Base-by-base conservation (phyloP, 2,888 invertebrate species). In the Colostygia pectinataria region DNA sequence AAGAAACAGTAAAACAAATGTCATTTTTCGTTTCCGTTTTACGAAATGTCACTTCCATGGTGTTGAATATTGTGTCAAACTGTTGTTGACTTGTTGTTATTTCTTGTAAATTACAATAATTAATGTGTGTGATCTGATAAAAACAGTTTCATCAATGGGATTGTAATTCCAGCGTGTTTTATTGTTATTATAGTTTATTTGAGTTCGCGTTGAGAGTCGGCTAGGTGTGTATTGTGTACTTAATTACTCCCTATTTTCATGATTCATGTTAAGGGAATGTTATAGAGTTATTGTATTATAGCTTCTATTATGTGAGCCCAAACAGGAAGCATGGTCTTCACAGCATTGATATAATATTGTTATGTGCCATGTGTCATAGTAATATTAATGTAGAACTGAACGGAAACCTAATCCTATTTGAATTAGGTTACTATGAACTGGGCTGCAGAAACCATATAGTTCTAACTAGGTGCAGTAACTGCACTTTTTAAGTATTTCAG, bases 201-300 rank as follows among this genome's bases (percentile, higher is more conserved):
- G 59, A 65, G 66, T 63, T 61, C 52, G 57, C 53, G 57, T 46
- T 51, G 59, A 53, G 60, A 61, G 56, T n/a, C 58, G 64, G 55
- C 25, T 44, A 65, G 69, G 77, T 80, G 81, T 79, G 59, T 60
- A 74, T 65, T 68, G 57, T 68, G 69, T 71, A 71, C 69, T 52
- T 68, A 68, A 72, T 71, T 69, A 69, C 55, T 59, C 67, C 67
- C 59, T 64, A 36, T 68, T 69, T 52, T 68, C 78, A 78, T 89
- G 88, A 89, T 80, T 89, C 89, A 88, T 84, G 71, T 70, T 74
- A 72, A 66, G 82, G 73, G 88, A 86, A 90, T 88, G 87, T 80
- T 47, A 52, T 74, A 68, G 71, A 69, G 72, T 76, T 81, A 80
- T 74, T 75, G 67, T 75, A 73, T 57, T 76, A 72, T 62, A 75